These are phyloP conservation scores for Drosophila mercatorum DNA, from an alignment of 2,888 invertebrate genomes.

Conservation along the genomic window DNA sequence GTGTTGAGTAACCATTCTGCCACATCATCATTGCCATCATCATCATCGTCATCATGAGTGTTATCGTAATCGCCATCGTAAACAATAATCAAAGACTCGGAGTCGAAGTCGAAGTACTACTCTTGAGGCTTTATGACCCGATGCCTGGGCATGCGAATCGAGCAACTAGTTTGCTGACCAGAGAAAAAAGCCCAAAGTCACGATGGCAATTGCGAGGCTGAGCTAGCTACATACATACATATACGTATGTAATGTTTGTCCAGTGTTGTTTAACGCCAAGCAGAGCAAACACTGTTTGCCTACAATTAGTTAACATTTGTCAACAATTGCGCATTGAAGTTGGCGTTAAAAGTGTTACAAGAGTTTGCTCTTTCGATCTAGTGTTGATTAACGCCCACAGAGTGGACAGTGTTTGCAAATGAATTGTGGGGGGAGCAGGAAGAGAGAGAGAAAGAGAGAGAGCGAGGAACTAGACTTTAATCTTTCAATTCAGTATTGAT, in stretches of 20 bases:
- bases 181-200: constrained; percentile 23
- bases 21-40: constrained; percentile 47
- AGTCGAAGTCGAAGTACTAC: constrained; percentile 11
- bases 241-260: background rate
- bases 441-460: background rate
- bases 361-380: constrained; percentile 27
- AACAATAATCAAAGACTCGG: constrained; percentile 18
- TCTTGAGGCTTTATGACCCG: constrained; percentile 10
- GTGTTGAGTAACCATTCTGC: constrained; percentile 24
- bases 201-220: constrained; percentile 8
- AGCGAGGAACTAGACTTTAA: constrained; percentile 18
- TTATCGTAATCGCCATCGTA: constrained; percentile 7
- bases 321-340: background rate
- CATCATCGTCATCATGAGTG: constrained; percentile 28
- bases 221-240: background rate
- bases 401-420: background rate
- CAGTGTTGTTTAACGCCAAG: constrained; percentile 27
- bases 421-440: background rate
- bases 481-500: background rate
- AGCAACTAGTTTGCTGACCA: constrained; percentile 30
- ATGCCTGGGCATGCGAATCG: constrained; percentile 4
- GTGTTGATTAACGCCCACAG: constrained; percentile 6
- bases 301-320: constrained; percentile 10
- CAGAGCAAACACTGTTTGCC: background rate
- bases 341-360: constrained; percentile 23